Evolutionary conservation across 1,140 invertebrate genomes (phyloP).

Genomic region (Anastrepha ludens): DNA sequence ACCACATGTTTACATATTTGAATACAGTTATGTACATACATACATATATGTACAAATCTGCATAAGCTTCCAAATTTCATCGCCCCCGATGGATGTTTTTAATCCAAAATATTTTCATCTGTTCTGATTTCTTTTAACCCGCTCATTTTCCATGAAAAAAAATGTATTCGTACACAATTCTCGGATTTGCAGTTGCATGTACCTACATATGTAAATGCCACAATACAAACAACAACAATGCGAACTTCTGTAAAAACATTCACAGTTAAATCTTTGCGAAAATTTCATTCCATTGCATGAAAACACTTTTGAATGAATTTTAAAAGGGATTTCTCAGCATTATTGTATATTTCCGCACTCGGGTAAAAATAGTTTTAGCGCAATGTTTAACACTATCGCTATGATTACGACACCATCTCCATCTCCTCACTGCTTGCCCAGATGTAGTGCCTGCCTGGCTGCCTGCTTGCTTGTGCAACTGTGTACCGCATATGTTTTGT

Average conservation of each 20-base stretch:
- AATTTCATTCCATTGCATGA: conserved; percentile 13
- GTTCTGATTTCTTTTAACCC: neutral
- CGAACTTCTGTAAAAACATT: neutral
- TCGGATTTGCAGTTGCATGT: neutral
- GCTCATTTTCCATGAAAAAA: neutral
- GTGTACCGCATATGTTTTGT: neutral
- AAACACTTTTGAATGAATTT: conserved; percentile 49
- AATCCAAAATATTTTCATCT: neutral
- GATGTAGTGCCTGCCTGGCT: neutral
- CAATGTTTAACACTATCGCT: conserved; percentile 41
- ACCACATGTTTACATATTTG: too few relatives aligned
- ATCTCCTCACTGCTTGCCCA: neutral
- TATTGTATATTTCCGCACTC: conserved; percentile 26
- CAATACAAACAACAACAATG: conserved; percentile 24
- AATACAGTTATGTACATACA: too few relatives aligned
- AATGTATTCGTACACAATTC: neutral
- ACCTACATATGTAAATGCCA: neutral
- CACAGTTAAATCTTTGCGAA: conserved; percentile 34
- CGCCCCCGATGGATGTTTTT: neutral
- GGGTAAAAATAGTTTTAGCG: conserved; percentile 38
- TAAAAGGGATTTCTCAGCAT: conserved; percentile 29
- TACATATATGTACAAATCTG: too few relatives aligned
- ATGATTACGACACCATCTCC: conserved; percentile 40
- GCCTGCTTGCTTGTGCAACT: neutral
- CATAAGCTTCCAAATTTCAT: neutral